Conservation (phyloP, 2,888 invertebrate species). For the Callimorpha dominula region DNA sequence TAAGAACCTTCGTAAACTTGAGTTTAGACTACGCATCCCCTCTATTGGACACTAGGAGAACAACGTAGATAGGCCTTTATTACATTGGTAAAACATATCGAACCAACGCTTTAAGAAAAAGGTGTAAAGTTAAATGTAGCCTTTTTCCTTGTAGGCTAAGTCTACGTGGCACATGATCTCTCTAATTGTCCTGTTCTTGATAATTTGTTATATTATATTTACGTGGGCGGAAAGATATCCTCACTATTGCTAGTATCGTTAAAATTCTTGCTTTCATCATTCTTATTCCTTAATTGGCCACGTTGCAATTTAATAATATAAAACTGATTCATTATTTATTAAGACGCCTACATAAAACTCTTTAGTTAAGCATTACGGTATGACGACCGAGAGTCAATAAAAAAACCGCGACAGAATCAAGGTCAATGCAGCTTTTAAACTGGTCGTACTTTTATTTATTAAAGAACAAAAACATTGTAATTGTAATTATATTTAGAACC, state of each 20-base stretch:
- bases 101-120: neutral
- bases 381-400: slow-evolving; percentile 1
- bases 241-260: neutral
- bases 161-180: neutral
- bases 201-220: neutral
- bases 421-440: slow-evolving; percentile 28
- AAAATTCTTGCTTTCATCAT: neutral
- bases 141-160: neutral
- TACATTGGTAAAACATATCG: neutral
- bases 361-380: slow-evolving; percentile 6
- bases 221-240: neutral
- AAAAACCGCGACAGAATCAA: slow-evolving; percentile 27
- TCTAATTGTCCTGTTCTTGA: too few species aligned
- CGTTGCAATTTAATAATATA: neutral
- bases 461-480: slow-evolving; percentile 5
- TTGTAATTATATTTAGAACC: slow-evolving; percentile 17
- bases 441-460: slow-evolving; percentile 18
- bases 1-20: too few species aligned
- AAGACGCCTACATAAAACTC: slow-evolving; percentile 8
- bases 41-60: neutral
- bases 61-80: neutral
- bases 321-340: slow-evolving; percentile 2
- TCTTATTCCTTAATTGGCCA: too few species aligned
- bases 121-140: neutral
- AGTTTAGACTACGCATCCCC: too few species aligned